Conservation (phyloP, 1,140 invertebrate species). For the Odontomachus brunneus region DNA sequence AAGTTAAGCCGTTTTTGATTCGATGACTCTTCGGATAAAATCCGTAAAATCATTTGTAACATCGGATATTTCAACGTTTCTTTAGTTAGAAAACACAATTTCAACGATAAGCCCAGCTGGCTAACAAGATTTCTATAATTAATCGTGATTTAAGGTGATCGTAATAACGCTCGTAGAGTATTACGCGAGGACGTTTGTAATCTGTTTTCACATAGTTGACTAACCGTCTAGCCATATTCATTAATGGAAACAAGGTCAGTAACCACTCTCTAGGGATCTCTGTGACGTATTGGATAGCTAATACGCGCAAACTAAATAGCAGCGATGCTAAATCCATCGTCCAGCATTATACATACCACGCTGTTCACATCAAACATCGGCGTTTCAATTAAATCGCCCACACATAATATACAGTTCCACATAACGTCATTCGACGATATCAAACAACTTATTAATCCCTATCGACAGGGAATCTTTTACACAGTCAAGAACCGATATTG, state of each 20-base stretch:
- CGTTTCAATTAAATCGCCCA: conserved; percentile 62
- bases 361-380: conserved; percentile 62
- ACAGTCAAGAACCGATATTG: too few species aligned
- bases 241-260: conserved; percentile 65
- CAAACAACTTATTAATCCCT: background rate
- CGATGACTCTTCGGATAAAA: background rate
- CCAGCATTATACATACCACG: conserved; percentile 20
- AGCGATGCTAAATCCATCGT: conserved; percentile 57
- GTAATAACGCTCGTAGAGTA: conserved; percentile 21
- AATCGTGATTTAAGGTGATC: background rate
- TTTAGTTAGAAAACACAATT: background rate
- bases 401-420: conserved; percentile 19
- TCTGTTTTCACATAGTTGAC: conserved; percentile 21
- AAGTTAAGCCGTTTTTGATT: background rate
- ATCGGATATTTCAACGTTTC: background rate
- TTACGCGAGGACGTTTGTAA: conserved; percentile 37
- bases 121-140: background rate
- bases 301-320: conserved; percentile 51
- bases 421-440: conserved; percentile 29
- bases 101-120: background rate
- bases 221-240: conserved; percentile 35
- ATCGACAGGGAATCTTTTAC: too few species aligned
- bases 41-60: background rate
- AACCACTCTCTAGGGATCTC: conserved; percentile 48
- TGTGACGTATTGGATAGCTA: conserved; percentile 32